Evolutionary conservation across 1,140 invertebrate species (phyloP).

Genomic region (Lepidurus packardi): DNA sequence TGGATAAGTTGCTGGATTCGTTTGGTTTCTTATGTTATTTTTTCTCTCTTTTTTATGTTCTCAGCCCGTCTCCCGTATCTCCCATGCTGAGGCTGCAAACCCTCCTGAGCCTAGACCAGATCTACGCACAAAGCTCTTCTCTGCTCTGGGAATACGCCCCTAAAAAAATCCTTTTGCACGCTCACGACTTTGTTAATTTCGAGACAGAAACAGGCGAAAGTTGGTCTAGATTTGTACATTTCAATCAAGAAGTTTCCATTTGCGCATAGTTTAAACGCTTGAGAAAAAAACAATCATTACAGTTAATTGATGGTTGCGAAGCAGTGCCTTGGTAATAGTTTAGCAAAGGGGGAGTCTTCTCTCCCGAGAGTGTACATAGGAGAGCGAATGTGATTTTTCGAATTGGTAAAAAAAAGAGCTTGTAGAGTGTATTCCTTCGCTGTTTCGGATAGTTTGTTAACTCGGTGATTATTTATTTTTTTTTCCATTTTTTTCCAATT

Average conservation of each 20-base stretch:
- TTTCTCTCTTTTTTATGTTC: conserved; percentile 28
- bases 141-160: conserved; percentile 52
- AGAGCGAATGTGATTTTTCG: conserved; percentile 37
- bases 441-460: background rate
- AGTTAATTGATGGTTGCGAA: background rate
- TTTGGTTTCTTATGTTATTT: conserved; percentile 32
- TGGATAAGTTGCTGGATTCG: conserved; percentile 14
- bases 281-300: background rate
- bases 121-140: conserved; percentile 58
- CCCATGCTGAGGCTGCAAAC: conserved; percentile 34
- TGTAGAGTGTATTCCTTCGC: conserved; percentile 15
- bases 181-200: background rate
- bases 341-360: background rate
- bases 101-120: conserved; percentile 45
- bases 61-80: conserved; percentile 30
- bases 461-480: too few relatives aligned
- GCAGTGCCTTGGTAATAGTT: conserved; percentile 13
- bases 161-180: conserved; percentile 34
- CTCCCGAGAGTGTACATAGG: background rate
- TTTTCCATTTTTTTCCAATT: background rate
- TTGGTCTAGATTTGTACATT: conserved; percentile 28
- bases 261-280: background rate
- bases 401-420: conserved; percentile 31
- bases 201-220: conserved; percentile 32
- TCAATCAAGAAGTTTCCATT: conserved; percentile 22